Base-by-base conservation (phyloP, 2,888 invertebrate genomes). In the Drosophila quasianomalipes region DNA sequence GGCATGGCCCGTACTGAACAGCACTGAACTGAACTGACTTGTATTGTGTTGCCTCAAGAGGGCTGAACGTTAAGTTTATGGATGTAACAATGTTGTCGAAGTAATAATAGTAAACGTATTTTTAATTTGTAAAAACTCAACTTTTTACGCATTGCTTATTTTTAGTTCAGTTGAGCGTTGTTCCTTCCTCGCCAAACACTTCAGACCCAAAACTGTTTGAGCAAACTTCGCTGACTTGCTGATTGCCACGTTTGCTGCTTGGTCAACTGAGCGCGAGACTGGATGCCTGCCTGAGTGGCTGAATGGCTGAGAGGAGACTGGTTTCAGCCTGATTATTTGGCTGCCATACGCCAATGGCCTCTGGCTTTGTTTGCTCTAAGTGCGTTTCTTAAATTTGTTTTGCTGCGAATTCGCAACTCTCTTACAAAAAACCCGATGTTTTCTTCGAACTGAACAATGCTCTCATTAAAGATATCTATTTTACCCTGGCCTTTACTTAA, bases 311-410 rank as follows among this genome's bases (percentile, higher is more conserved):
- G 47, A 39, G 44, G 44, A 39, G 68, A 31, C 47, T 63, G 47
- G 26, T 55, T 53, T 28, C 55, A 47, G 55, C 28, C 44, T 52
- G 54, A 30, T 14, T 39, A 47, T 19, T 63, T 68, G 74, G 49
- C 64, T 66, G 57, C 62, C 80, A 85, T 70, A 81, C 79, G 86
- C 68, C 91, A 86, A 91, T 89, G 85, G 60, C 86, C 90, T 78
- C 75, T 69, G 90, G 88, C 90, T 79, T 88, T 91, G 80, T 87
- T 91, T 78, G 82, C 71, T 60, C 70, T 73, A 74, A 69, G 77
- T 81, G 73, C 84, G 76, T 76, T 79, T 77, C 78, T 83, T 74
- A 77, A 73, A 76, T 74, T 81, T 71, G 49, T 73, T 76, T 62
- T 66, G 41, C 73, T 75, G 61, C 82, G 53, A 60, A 60, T 30